Conservation (phyloP, 1,140 invertebrate genomes). For the Pentalonia nigronervosa region DNA sequence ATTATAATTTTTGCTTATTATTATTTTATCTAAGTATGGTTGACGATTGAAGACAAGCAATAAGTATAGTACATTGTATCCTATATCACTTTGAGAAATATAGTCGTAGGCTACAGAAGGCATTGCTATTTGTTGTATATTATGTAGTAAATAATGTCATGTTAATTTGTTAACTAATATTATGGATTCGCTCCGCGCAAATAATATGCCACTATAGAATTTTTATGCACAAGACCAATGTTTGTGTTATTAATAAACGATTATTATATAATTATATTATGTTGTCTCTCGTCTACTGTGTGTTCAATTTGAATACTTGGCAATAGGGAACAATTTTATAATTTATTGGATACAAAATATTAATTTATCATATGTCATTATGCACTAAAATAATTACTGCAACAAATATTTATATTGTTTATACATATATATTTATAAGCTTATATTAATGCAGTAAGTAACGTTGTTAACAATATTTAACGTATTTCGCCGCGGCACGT, state of each 20-base stretch:
- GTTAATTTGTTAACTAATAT: background rate
- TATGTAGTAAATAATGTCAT: no score
- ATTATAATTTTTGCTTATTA: background rate
- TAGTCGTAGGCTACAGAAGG: no score
- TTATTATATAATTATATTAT: background rate
- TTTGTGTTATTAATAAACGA: background rate
- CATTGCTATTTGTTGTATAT: background rate
- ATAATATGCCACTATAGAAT: background rate
- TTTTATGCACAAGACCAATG: background rate
- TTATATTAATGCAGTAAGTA: background rate
- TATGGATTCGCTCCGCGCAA: background rate
- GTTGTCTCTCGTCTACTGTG: no score
- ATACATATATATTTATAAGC: background rate
- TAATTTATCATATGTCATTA: no score
- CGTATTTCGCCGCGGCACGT: background rate
- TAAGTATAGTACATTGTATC: background rate
- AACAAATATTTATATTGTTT: no score
- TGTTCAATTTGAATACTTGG: no score
- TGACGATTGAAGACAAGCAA: no score
- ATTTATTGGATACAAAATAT: background rate
- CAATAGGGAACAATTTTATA: no score
- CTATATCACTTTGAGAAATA: background rate
- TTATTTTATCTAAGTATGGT: background rate
- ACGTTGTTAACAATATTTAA: background rate
- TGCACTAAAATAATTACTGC: no score